Evolutionary conservation across 1,140 invertebrate genomes (phyloP), one percentile per base, ranked within the genome.

Genomic region (Hylyphantes graminicola): DNA sequence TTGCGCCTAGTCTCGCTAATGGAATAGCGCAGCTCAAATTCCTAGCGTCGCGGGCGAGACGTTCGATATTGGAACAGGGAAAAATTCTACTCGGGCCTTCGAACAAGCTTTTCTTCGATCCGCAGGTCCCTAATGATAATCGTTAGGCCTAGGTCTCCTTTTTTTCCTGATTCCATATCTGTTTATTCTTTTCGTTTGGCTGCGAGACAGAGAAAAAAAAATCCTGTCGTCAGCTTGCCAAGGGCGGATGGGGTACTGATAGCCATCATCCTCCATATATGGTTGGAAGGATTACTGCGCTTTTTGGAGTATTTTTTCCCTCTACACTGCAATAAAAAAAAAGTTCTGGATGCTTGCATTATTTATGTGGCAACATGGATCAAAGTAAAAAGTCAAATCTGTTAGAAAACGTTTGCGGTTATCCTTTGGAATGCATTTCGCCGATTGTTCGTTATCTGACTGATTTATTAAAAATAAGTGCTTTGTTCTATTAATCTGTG

Each of bases 101-200:
- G 79, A 81, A 81, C 68, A 81, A 81, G 79, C 79, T 72, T 81
- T 81, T 81, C 79, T 81, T 81, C 79, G 79, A 81, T 81, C 78
- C 79, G 79, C 53, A 50, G 15, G 35, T 17, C 53, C 17, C 50
- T 81, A 81, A 81, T 81, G 67, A 81, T 81, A 81, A 81, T 73
- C 57, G 57, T 70, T 81, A 81, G 68, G 79, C 79, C 48, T 73
- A 81, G 19, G 50, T 35, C 35, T 35, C 35, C 35, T 54, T 68
- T 72, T 57, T 21, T 21, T 59, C 72, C n/a, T 12, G 35, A 13
- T 57, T 57, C 54, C 19, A 13, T 74, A 57, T 55, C 50, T 19
- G 50, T 53, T 70, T 51, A 15, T 35, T 21, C 15, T 15, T 74
- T 74, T 59, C 21, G 15, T 57, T 59, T 12, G 48, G 54, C 0